Percentiles rank a stretch among this genome's conserved stretches.
Conservation (phyloP, 1,140 invertebrate species). For the Drosophila quadrilineata region DNA sequence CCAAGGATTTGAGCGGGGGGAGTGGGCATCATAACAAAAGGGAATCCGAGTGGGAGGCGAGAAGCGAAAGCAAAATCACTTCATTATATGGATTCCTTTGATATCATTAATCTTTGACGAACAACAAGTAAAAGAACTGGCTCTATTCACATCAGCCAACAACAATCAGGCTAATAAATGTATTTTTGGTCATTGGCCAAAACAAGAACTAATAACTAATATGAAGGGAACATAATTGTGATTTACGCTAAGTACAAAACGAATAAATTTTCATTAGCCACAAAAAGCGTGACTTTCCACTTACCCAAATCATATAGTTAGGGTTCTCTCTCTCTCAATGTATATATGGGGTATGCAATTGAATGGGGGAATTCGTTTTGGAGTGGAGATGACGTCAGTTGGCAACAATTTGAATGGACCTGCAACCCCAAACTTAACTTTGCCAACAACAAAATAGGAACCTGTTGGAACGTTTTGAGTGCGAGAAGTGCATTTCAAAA, state of each 20-base stretch:
- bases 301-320: neutral
- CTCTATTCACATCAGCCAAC: slow-evolving; percentile 12
- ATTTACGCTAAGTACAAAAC: slow-evolving; percentile 55
- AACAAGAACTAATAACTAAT: slow-evolving; percentile 53
- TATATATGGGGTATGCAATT: no score
- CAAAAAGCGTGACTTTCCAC: slow-evolving; percentile 33
- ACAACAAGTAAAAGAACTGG: slow-evolving; percentile 31
- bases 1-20: no score
- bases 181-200: slow-evolving; percentile 20
- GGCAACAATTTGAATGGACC: slow-evolving; percentile 26
- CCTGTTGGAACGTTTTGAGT: slow-evolving; percentile 46
- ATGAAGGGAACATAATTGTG: slow-evolving; percentile 66
- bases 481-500: slow-evolving; percentile 54
- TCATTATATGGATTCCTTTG: slow-evolving; percentile 54
- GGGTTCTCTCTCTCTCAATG: no score
- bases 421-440: slow-evolving; percentile 1
- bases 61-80: slow-evolving; percentile 54
- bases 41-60: slow-evolving; percentile 12
- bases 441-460: slow-evolving; percentile 24
- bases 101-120: slow-evolving; percentile 66
- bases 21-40: slow-evolving; percentile 54
- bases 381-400: slow-evolving; percentile 6
- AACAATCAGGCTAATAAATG: slow-evolving; percentile 17
- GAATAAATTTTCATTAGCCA: slow-evolving; percentile 55
- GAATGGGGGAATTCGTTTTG: no score